Conservation (phyloP, 2,113 vertebrate species). For the Alosa alosa region DNA sequence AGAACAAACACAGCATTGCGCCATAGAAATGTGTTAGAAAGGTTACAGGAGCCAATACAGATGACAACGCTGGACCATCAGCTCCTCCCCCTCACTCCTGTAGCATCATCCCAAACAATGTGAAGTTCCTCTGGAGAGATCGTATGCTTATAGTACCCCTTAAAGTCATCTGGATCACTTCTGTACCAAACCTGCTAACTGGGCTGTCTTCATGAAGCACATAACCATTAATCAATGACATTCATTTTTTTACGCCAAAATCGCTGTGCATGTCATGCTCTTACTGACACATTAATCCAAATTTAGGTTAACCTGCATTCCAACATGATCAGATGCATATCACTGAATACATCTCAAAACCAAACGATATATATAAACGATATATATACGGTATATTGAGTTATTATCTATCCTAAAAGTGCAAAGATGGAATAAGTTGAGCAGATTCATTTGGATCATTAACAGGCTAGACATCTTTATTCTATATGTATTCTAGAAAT, state of each 20-base stretch:
- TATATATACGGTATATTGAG: not conserved
- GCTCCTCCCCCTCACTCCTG: constrained; percentile 1
- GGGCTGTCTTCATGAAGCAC: no score
- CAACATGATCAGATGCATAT: not conserved
- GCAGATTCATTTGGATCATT: not conserved
- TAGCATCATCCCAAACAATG: not conserved
- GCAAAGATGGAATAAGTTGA: not conserved
- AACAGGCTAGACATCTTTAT: not conserved
- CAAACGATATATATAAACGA: no score
- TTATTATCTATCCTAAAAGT: not conserved
- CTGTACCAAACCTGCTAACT: no score
- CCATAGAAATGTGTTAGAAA: constrained; percentile 71
- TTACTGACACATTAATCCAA: not conserved
- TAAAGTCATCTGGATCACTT: not conserved
- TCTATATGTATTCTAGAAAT: not conserved
- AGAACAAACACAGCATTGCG: constrained; percentile 67
- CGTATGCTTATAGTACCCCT: not conserved
- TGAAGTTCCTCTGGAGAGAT: not conserved
- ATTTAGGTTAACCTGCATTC: not conserved
- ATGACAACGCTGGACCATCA: constrained; percentile 42
- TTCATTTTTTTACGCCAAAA: no score
- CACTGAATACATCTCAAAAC: not conserved
- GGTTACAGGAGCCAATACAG: constrained; percentile 63
- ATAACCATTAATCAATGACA: no score
- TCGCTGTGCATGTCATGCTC: no score